Evolutionary conservation across 2,797 vertebrate species (phyloP), one percentile per base, ranked within the genome.

Genomic region (Mycteria americana): DNA sequence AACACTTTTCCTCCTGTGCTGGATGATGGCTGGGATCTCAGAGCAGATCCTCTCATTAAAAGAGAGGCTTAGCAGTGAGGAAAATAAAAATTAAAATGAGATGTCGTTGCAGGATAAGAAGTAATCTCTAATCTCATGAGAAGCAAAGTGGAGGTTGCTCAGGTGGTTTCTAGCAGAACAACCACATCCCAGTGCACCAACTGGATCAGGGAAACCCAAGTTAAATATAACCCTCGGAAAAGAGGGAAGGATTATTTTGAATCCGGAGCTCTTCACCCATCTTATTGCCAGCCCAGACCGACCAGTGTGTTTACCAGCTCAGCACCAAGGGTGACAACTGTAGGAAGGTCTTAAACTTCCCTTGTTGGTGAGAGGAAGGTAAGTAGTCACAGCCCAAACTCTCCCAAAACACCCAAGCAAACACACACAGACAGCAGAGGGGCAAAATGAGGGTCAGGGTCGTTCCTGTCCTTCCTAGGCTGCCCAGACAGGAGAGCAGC

Each of bases 221-320:
- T 68, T 78, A 91, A 82, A 53, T 56, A 56, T 12, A 63, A 24
- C 30, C 43, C 72, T 63, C 0, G 0, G 33, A 50, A 64, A 33
- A 35, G 18, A 41, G 18, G 59, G 57, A 83, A 74, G 65, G 62
- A 62, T 51, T 64, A 39, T 24, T 81, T 95, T 87, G 28, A 72
- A 80, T 65, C 21, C 4, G 0, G 43, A 82, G 41, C 56, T 85
- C 60, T 78, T 79, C 54, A 7, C 9, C 18, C 21, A 8, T 10
- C 54, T 6, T 23, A 10, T 18, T 33, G 35, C 35, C 19, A 18
- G 54, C 73, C 63, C 86, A 62, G 68, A 37, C 73, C 59, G 46
- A 10, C 31, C 0, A 0, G 7, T 7, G 22, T 9, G 25, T 17
- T 7, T 13, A 30, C 33, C 65, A 72, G 50, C 60, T 60, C 33